Conservation (phyloP, 2,888 invertebrate species). For the Spilosoma lubricipeda region DNA sequence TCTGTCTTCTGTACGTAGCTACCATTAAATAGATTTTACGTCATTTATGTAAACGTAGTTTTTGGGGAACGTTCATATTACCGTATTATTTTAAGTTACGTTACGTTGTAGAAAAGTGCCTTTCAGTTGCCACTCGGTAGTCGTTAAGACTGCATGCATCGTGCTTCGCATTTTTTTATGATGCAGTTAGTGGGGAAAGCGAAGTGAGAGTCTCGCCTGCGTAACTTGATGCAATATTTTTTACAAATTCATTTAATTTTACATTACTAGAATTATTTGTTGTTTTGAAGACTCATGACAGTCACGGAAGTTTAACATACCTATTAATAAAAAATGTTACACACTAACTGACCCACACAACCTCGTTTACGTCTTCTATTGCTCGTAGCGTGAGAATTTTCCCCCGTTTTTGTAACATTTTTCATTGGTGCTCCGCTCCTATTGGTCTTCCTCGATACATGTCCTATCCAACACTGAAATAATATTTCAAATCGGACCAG, state of each 20-base stretch:
- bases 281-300: not conserved
- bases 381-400: no score
- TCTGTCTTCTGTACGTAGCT: not conserved
- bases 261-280: not conserved
- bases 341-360: no score
- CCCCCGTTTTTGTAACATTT: no score
- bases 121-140: not conserved
- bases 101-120: not conserved
- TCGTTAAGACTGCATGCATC: conserved; percentile 3
- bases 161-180: conserved; percentile 7
- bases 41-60: no score
- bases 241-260: not conserved
- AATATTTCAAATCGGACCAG: no score
- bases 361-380: no score
- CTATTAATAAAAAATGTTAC: not conserved
- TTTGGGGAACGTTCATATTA: no score
- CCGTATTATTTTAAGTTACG: no score
- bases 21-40: not conserved
- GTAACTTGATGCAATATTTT: not conserved
- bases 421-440: no score
- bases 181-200: conserved; percentile 16
- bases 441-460: no score
- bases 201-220: conserved; percentile 4
- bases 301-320: not conserved
- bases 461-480: no score